Evolutionary conservation across 53 echinoderm and acorn worm genomes (phyloP), one percentile per base, ranked within the genome.

Genomic region (Henricia sp.): DNA sequence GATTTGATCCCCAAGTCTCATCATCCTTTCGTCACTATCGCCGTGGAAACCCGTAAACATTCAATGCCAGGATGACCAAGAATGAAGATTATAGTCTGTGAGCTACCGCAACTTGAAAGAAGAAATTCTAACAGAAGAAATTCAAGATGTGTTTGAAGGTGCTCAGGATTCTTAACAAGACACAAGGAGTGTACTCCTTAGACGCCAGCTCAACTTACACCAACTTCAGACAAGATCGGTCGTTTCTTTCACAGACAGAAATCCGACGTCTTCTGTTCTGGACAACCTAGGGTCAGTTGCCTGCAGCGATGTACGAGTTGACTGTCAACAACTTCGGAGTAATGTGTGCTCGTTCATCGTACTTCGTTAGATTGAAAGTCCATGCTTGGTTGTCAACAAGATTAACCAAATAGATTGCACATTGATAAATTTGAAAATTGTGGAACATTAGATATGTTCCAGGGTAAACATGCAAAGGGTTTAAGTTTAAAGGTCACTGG

Each of bases 21-120:
- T 73, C 73, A 36, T 35, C 73, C 32, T 16, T 10, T 52, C 54
- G 54, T 54, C 73, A 73, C 52, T 24, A 36, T 73, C 37, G 11
- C 73, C 73, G 54, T 73, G 54, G 73, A 21, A 54, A 73, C 37
- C 34, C 21, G 52, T 53, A 34, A 35, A 73, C 54, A 53, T 73
- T 73, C 73, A 73, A 73, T 52, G 52, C 73, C 36, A 26, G 28
- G 53, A 37, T 21, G 37, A 33, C 23, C 36, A 3, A 28, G 29
- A 60, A 60, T 32, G 30, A 60, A 1, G 62, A 60, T 60, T 19
- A 64, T 64, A 23, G 13, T 3, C 32, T 9, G 62, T 29, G 4
- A 56, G 9, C 0, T 9, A 56, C n/a, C 20, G 20, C 10, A 34
- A 13, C 13, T 13, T 9, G 62, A 60, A 60, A 60, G 30, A 60